Evolutionary conservation across 2,888 invertebrate genomes (phyloP), one percentile per base, ranked within the genome.

Genomic region (Diarsia rubi): DNA sequence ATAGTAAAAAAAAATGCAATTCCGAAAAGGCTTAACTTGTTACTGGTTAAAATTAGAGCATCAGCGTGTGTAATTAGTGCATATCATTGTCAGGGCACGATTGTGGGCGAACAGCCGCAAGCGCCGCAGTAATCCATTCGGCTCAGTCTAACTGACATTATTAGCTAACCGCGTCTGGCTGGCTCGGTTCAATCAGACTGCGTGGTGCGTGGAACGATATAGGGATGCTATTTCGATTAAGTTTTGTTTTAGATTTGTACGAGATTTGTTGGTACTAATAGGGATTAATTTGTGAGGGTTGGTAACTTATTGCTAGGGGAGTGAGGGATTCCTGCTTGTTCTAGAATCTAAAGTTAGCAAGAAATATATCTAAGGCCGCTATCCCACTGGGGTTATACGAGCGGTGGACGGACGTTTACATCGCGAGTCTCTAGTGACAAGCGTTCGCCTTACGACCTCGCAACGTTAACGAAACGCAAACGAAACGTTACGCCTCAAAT

Each of bases 61-160:
- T 49, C 47, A 67, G 21, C 8, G 27, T 62, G 21, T 62, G n/a
- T 52, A 57, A 57, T 27, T 44, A 78, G 60, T 62, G 37, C 65
- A 66, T 59, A 31, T n/a, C 60, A 69, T 42, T 31, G 69, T 9
- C n/a, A 63, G 31, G 44, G 3, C 1, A 16, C 37, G 14, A 21
- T 65, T 14, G 44, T n/a, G 59, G 24, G 42, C 45, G 9, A 45
- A 31, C 52, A 27, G 62, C 75, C 73, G 42, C 69, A 70, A 37
- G n/a, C 57, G 47, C 66, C 69, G 45, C 78, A 81, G 71, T 71
- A 45, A 75, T 77, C 65, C 49, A 75, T 77, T 81, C 57, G 31
- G 76, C 71, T 69, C 67, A 37, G n/a, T 69, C 57, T 42, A 69
- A 52, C 66, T 78, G 69, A 67, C 62, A 73, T 81, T 59, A 83